Percentiles rank a stretch among this genome's conserved stretches.
These are phyloP conservation scores for Hystrix cristata DNA, from an alignment of 2,113 vertebrate species.

Conservation along the genomic window DNA sequence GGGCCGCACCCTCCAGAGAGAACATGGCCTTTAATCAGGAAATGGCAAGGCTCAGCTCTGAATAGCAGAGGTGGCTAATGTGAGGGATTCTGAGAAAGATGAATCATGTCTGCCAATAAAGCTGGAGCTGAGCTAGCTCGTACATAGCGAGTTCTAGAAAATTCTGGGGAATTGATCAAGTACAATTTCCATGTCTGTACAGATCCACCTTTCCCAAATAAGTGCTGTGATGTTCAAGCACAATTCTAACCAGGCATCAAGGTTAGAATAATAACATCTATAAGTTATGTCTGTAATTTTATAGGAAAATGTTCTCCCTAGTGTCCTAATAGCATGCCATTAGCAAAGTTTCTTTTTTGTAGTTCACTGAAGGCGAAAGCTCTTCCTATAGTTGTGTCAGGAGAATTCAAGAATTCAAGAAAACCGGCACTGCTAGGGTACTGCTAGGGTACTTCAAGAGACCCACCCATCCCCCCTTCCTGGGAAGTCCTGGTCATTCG, in stretches of 20 bases:
- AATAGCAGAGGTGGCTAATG: not conserved
- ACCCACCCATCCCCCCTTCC: not conserved
- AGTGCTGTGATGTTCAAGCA: not conserved
- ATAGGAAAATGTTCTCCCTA: not conserved
- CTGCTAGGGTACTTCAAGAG: not conserved
- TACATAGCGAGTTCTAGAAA: not conserved
- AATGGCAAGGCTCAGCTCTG: not conserved
- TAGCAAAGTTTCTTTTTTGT: slow-evolving; percentile 10
- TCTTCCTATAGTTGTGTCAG: not conserved
- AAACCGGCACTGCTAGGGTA: not conserved
- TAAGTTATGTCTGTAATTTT: not conserved
- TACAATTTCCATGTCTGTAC: not conserved
- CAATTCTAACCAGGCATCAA: not conserved
- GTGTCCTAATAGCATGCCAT: not conserved
- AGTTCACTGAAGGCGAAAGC: not conserved
- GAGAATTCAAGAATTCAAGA: slow-evolving; percentile 49
- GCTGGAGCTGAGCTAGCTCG: not conserved
- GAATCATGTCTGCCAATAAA: not conserved
- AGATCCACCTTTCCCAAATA: not conserved
- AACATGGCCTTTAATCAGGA: not conserved
- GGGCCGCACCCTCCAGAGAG: not conserved
- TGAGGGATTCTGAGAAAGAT: not conserved
- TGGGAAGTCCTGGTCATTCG: not conserved
- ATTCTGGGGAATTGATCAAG: not conserved
- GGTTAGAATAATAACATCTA: not conserved